phyloP scores from a whole-genome alignment of 2,888 invertebrate species.

The Alitta virens region DNA sequence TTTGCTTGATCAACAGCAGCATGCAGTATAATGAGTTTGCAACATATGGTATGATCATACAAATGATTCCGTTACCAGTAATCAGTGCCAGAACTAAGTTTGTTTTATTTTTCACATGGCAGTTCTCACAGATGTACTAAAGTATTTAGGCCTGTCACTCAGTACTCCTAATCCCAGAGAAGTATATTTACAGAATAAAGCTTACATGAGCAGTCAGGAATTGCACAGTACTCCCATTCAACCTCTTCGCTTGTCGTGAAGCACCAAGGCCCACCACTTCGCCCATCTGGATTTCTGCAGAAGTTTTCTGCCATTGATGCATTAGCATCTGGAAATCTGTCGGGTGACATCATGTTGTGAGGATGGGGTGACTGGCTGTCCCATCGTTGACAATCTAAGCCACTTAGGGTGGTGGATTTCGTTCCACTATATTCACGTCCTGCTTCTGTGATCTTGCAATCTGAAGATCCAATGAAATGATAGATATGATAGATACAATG shows the following conservation, averaged over 20 bases:
- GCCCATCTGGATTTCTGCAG: slow-evolving; percentile 18
- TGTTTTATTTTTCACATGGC: too few species aligned
- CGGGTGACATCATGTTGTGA: slow-evolving; percentile 1
- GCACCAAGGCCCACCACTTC: slow-evolving; percentile 16
- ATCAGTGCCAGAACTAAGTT: too few species aligned
- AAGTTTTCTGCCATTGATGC: slow-evolving; percentile 5
- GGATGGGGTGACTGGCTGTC: slow-evolving; percentile 1
- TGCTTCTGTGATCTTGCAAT: slow-evolving; percentile 1
- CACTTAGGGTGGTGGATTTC: background rate
- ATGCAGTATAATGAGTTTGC: too few species aligned
- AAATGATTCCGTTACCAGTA: too few species aligned
- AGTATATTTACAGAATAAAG: too few species aligned
- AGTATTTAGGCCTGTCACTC: too few species aligned
- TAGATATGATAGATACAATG: too few species aligned
- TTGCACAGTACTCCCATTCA: slow-evolving; percentile 6
- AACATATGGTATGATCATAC: too few species aligned
- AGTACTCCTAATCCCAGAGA: too few species aligned
- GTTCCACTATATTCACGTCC: slow-evolving; percentile 6
- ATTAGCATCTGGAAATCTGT: slow-evolving; percentile 13
- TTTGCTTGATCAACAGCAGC: too few species aligned
- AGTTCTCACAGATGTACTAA: too few species aligned
- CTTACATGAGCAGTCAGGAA: slow-evolving; percentile 11
- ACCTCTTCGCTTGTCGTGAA: background rate
- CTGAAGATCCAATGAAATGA: too few species aligned
- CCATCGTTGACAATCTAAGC: slow-evolving; percentile 2